Conservation (phyloP, 2,888 invertebrate genomes). For the Hirtodrosophila confusa region DNA sequence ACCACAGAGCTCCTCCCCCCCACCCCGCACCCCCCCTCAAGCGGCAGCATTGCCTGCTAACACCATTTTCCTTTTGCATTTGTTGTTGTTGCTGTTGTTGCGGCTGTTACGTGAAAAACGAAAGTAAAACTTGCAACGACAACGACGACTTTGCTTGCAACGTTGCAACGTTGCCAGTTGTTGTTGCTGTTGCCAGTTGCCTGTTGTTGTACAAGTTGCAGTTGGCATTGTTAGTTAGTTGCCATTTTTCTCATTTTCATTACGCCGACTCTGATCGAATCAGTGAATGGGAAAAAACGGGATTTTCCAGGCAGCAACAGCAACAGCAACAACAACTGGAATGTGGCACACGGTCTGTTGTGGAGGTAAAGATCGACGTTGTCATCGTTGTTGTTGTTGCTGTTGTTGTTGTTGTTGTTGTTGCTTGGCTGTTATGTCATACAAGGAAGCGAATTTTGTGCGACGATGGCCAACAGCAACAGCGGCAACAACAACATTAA, state of each 20-base stretch:
- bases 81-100: slow-evolving; percentile 27
- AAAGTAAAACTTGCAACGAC: slow-evolving; percentile 72
- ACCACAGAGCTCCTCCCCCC: neutral
- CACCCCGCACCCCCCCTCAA: slow-evolving; percentile 11
- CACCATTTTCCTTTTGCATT: slow-evolving; percentile 77
- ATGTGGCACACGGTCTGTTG: slow-evolving; percentile 69
- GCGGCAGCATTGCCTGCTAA: slow-evolving; percentile 74
- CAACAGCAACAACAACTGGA: slow-evolving; percentile 56
- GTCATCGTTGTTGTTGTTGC: slow-evolving; percentile 44
- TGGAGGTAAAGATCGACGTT: slow-evolving; percentile 74
- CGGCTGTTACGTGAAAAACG: slow-evolving; percentile 74
- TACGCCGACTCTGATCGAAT: slow-evolving; percentile 69
- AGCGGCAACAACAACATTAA: slow-evolving; percentile 43
- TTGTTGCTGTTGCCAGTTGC: slow-evolving; percentile 27
- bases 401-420: slow-evolving; percentile 3
- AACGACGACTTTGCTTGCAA: slow-evolving; percentile 53
- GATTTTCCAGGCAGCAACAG: slow-evolving; percentile 56
- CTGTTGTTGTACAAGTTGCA: slow-evolving; percentile 52
- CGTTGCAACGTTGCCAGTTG: slow-evolving; percentile 17
- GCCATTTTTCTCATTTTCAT: slow-evolving; percentile 60
- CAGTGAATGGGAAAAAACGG: slow-evolving; percentile 75
- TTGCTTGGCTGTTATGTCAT: slow-evolving; percentile 73
- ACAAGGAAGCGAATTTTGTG: slow-evolving; percentile 74
- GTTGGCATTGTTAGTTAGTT: slow-evolving; percentile 75
- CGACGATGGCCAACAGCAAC: slow-evolving; percentile 55